These are phyloP conservation scores for Drosophila atripex DNA, from an alignment of 2,888 invertebrate genomes.

Conservation along the genomic window DNA sequence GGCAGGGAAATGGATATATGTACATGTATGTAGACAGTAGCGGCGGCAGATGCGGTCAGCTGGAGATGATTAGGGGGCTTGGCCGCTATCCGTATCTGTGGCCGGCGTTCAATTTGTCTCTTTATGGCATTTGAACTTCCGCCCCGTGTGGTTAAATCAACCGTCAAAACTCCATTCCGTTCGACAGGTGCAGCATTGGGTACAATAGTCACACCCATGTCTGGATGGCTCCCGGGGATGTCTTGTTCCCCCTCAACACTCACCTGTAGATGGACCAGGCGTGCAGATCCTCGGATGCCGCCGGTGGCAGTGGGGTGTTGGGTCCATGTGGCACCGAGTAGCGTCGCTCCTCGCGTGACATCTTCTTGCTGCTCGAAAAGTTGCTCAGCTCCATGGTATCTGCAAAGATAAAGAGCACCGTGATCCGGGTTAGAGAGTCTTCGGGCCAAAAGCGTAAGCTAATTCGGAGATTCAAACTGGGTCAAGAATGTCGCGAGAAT, in stretches of 20 bases:
- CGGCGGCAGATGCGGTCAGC: constrained; percentile 56
- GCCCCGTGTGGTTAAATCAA: constrained; percentile 67
- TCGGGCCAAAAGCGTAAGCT: constrained; percentile 56
- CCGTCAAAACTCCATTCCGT: constrained; percentile 60
- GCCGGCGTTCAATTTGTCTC: constrained; percentile 45
- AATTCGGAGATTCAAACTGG: constrained; percentile 66
- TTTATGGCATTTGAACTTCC: constrained; percentile 71
- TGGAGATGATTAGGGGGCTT: constrained; percentile 49
- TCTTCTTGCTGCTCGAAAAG: constrained; percentile 81
- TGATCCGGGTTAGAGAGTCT: constrained; percentile 36
- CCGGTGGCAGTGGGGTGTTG: constrained; percentile 88
- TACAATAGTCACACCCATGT: constrained; percentile 32
- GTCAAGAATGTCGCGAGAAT: constrained; percentile 69
- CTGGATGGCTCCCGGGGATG: constrained; percentile 1
- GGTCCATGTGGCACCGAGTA: constrained; percentile 95
- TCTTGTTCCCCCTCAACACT: constrained; percentile 26
- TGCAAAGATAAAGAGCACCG: constrained; percentile 58
- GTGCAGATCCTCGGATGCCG: constrained; percentile 95
- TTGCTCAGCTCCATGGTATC: constrained; percentile 83
- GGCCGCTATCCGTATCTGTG: constrained; percentile 4
- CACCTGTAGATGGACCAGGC: constrained; percentile 98
- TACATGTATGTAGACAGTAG: constrained; percentile 20
- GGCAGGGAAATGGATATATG: constrained; percentile 6
- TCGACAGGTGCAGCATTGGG: constrained; percentile 3
- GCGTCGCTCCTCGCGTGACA: constrained; percentile 89